Percentiles rank a stretch among this genome's conserved stretches.
phyloP scores from a whole-genome alignment of 2,888 invertebrate species.

The Drosophila ezoana region DNA sequence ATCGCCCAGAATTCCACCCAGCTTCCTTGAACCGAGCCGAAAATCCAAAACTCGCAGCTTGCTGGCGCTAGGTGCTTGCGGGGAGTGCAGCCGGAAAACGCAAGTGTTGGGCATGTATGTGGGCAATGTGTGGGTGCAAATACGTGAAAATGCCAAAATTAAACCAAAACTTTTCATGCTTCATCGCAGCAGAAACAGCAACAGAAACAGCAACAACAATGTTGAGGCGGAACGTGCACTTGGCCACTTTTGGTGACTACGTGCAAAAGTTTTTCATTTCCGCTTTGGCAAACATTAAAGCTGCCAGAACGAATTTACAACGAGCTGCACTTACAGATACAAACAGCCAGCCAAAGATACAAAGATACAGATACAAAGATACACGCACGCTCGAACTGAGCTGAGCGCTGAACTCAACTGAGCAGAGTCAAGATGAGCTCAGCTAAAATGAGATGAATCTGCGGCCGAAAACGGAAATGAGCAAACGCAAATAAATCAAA shows the following conservation, averaged over 20 bases:
- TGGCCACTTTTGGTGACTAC: conserved; percentile 76
- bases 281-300: conserved; percentile 81
- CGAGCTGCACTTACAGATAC: conserved; percentile 44
- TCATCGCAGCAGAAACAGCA: conserved; percentile 62
- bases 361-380: conserved; percentile 32
- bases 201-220: conserved; percentile 26
- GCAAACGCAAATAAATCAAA: conserved; percentile 71
- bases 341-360: conserved; percentile 12
- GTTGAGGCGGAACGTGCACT: conserved; percentile 65
- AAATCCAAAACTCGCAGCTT: conserved; percentile 17
- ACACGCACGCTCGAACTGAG: conserved; percentile 52
- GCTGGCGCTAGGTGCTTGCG: conserved; percentile 1
- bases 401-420: conserved; percentile 10
- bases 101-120: conserved; percentile 55
- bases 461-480: conserved; percentile 69
- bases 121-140: conserved; percentile 39
- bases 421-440: conserved; percentile 18
- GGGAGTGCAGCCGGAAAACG: conserved; percentile 7
- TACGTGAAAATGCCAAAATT: conserved; percentile 74
- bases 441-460: conserved; percentile 65
- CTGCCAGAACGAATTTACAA: conserved; percentile 75
- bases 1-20: not conserved
- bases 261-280: conserved; percentile 81
- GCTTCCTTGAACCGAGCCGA: not conserved
- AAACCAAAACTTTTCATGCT: conserved; percentile 81